Conservation (phyloP, 2,797 vertebrate genomes). For the Tokudaia tokunoshimensis region DNA sequence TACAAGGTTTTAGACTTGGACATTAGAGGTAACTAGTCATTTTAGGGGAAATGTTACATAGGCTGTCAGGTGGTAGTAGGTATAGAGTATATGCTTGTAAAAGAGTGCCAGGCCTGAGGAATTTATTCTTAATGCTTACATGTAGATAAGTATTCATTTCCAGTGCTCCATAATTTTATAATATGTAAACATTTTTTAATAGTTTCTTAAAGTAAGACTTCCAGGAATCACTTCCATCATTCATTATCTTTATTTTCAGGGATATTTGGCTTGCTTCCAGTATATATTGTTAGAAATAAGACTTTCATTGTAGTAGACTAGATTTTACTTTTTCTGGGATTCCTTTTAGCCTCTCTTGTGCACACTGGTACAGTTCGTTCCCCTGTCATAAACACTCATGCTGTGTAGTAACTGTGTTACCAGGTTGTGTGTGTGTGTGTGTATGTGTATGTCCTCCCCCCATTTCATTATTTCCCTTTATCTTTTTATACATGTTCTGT, state of each 20-base stretch:
- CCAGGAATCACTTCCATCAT: not conserved
- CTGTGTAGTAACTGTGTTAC: not conserved
- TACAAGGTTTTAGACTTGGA: not conserved
- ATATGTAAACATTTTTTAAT: slow-evolving; percentile 2
- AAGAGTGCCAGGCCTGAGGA: not conserved
- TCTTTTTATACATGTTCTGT: not conserved
- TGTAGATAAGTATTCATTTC: slow-evolving; percentile 37
- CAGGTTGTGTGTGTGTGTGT: not conserved
- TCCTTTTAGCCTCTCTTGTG: slow-evolving; percentile 5
- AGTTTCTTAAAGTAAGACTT: not conserved
- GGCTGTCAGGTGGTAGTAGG: not conserved
- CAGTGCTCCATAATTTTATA: not conserved
- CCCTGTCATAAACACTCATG: slow-evolving; percentile 14
- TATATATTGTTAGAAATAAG: slow-evolving; percentile 50
- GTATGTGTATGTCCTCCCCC: not conserved
- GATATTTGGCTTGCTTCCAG: slow-evolving; percentile 35
- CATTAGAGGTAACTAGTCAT: not conserved
- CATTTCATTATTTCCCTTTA: not conserved
- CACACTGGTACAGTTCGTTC: not conserved
- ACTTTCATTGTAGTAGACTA: slow-evolving; percentile 18
- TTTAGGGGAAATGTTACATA: not conserved
- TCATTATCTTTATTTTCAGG: slow-evolving; percentile 13
- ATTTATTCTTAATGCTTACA: slow-evolving; percentile 20
- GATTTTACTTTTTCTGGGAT: slow-evolving; percentile 35
- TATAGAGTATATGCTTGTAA: not conserved